Evolutionary conservation across 2,888 invertebrate species (phyloP), one percentile per base, ranked within the genome.

Genomic region (Aphodius granarius): DNA sequence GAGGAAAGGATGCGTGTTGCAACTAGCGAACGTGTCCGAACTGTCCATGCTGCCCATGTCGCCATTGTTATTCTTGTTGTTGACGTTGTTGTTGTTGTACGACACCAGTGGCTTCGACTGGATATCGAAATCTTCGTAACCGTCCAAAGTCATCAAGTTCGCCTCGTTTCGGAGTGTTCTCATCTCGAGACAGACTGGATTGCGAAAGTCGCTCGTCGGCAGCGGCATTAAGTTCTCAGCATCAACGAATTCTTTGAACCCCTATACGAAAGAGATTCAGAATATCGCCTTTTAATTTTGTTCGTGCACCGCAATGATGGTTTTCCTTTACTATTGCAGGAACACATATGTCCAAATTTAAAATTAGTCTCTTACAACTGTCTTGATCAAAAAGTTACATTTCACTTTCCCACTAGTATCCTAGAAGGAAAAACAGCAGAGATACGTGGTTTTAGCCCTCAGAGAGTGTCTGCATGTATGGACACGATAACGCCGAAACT

Each of bases 21-120:
- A 97, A 89, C 96, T 97, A 88, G 96, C 96, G 89, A 96, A 98
- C 81, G 97, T 97, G 89, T 97, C 97, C 85, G 96, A 94, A 89
- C 96, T 94, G 89, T 91, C 91, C 81, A 91, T 89, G 83, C 91
- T 91, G 79, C 89, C 91, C 83, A 90, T 82, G 78, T 90, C 90
- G 22, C 86, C 88, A 78, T 82, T 87, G 76, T 85, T 86, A 78
- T 87, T 86, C 79, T 84, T 86, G 79, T 84, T 84, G 78, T 84
- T 85, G 74, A 83, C 82, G 72, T 77, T 84, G 15, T 74, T 62
- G 75, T 75, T 74, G 75, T 73, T 78, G 77, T 78, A 79, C 62
- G 73, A 74, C 19, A 76, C 66, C 23, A 75, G 76, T 74, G 75
- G 78, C 73, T 78, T 81, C 75, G 75, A 77, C 75, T 77, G 77